Evolutionary conservation across 2,888 invertebrate species (phyloP), one percentile per base, ranked within the genome.

Genomic region (Parapristionchus giblindavisi): DNA sequence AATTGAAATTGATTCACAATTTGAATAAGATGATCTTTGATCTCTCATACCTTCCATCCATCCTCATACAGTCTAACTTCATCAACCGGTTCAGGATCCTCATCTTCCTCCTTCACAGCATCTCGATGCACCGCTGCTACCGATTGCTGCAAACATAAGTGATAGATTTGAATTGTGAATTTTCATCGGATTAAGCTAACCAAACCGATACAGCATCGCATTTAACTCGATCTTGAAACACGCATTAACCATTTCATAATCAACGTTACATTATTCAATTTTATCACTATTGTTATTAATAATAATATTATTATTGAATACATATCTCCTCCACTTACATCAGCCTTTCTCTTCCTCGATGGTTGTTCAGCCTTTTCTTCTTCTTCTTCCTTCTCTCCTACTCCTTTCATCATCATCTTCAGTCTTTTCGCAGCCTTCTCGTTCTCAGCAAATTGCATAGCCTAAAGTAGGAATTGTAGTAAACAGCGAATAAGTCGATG

Each of bases 1-100:
- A n/a, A 56, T 24, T 24, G 27, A 56, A 11, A 8, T 24, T 24
- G 56, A n/a, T 24, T 3, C 14, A 27, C 27, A 4, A 27, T 8
- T 29, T 3, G 51, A 3, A 51, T 51, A 4, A 6, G 51, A 6
- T n/a, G 21, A 21, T 24, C 51, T 14, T 24, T 17, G 32, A 32
- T 8, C 90, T 99, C 99, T 51, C 99, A 92, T 89, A 96, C 95
- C 89, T 98, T 98, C 91, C 96, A 99, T 0, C 99, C 99, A 83
- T 93, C 93, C 90, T 99, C 97, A 94, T 95, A 90, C 60, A 91
- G 81, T 66, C 89, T 77, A 8, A 87, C 84, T 51, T 84, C 83
- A 75, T 88, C 88, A 11, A 75, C 66, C 2, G 84, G 81, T 29
- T 81, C 88, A 6, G 82, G 80, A 5, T 85, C 84, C 27, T 78